phyloP scores from a whole-genome alignment of 2,113 vertebrate species.

The Mola mola region DNA sequence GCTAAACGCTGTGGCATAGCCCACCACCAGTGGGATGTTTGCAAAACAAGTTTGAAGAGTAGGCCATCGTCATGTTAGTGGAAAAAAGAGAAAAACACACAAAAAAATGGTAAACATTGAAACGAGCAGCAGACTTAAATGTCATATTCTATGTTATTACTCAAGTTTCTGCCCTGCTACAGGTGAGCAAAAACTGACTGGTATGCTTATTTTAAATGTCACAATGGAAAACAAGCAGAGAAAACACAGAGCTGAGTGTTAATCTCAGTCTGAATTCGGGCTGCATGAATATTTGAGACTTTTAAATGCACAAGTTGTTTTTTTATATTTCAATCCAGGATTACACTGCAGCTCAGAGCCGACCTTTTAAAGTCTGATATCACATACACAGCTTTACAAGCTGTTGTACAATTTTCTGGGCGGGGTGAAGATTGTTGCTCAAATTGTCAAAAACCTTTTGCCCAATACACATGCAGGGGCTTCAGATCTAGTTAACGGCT shows the following conservation, averaged over 20 bases:
- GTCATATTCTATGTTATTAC: conserved; percentile 30
- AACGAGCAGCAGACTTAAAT: conserved; percentile 49
- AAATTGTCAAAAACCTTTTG: conserved; percentile 24
- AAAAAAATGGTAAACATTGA: conserved; percentile 46
- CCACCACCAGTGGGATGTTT: conserved; percentile 14
- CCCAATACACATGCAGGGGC: conserved; percentile 13
- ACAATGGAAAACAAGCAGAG: conserved; percentile 45
- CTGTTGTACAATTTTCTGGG: too few relatives aligned
- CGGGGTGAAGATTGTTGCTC: conserved; percentile 26
- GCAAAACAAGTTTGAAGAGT: conserved; percentile 9
- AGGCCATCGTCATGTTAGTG: conserved; percentile 31
- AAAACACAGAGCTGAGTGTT: conserved; percentile 19
- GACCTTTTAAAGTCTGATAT: too few relatives aligned
- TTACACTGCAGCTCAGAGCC: too few relatives aligned
- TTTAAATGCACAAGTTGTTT: too few relatives aligned
- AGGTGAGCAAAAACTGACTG: conserved; percentile 54
- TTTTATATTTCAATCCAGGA: too few relatives aligned
- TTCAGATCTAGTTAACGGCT: conserved; percentile 25
- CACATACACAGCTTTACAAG: too few relatives aligned
- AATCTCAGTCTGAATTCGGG: too few relatives aligned
- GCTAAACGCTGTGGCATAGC: conserved; percentile 1
- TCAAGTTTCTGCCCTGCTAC: conserved; percentile 39
- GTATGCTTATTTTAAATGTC: conserved; percentile 61
- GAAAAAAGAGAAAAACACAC: conserved; percentile 47
- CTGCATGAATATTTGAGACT: too few relatives aligned